A percentile compares a stretch with the other conserved stretches of the same genome.
Evolutionary conservation across 2,888 invertebrate genomes (phyloP).

Genomic region (Podotricha telesiphe): DNA sequence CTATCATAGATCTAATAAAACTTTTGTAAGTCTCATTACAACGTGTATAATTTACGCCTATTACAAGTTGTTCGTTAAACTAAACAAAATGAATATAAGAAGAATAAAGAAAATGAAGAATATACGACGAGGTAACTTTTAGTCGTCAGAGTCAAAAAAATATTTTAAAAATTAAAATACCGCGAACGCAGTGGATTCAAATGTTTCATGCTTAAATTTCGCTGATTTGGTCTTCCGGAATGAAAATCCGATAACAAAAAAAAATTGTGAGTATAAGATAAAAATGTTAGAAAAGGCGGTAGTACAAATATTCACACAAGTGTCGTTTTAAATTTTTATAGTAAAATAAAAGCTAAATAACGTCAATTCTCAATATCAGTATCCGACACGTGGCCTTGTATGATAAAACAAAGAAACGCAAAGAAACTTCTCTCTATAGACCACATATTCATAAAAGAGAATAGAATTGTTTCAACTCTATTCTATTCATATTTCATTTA

Average conservation of each 20-base stretch:
- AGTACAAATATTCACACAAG: background rate
- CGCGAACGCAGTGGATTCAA: too few species aligned
- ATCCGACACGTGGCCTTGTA: background rate
- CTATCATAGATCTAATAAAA: conserved; percentile 44
- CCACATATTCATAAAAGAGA: conserved; percentile 12
- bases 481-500: conserved; percentile 22
- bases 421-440: conserved; percentile 6
- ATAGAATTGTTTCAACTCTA: conserved; percentile 14
- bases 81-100: background rate
- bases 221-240: too few species aligned
- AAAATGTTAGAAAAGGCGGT: background rate
- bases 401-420: conserved; percentile 15
- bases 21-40: conserved; percentile 40
- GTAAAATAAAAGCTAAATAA: conserved; percentile 12
- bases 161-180: too few species aligned
- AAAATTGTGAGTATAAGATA: background rate
- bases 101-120: too few species aligned
- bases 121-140: background rate
- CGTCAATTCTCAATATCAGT: background rate
- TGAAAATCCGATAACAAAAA: too few species aligned
- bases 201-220: too few species aligned
- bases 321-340: background rate
- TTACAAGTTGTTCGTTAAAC: background rate
- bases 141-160: background rate
- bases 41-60: conserved; percentile 30